Evolutionary conservation across 2,797 vertebrate genomes (phyloP).

Genomic region (Poecilia gillii): DNA sequence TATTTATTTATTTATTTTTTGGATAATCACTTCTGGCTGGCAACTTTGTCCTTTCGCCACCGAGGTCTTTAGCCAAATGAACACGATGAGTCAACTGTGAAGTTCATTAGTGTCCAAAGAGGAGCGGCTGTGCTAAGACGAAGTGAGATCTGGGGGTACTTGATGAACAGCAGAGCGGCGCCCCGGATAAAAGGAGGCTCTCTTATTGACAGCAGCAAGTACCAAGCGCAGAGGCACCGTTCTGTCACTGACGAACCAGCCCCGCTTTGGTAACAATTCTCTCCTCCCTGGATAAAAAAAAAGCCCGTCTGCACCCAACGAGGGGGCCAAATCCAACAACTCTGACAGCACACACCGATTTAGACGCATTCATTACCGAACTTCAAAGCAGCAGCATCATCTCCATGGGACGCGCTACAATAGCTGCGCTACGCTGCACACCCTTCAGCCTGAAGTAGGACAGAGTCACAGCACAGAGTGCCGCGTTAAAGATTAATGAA

Average conservation of each 20-base stretch:
- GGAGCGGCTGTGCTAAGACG: conserved; percentile 50
- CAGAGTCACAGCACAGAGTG: conserved; percentile 44
- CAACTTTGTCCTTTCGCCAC: conserved; percentile 34
- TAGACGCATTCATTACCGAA: conserved; percentile 47
- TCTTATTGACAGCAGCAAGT: conserved; percentile 34
- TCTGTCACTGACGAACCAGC: conserved; percentile 43
- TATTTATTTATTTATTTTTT: conserved; percentile 10
- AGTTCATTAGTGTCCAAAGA: conserved; percentile 73
- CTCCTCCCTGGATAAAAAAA: conserved; percentile 39
- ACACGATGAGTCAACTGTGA: conserved; percentile 59
- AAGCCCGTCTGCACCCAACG: conserved; percentile 28
- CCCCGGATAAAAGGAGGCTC: conserved; percentile 32
- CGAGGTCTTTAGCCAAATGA: conserved; percentile 40
- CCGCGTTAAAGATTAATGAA: conserved; percentile 75
- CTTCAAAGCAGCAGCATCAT: conserved; percentile 59
- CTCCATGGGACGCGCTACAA: conserved; percentile 45
- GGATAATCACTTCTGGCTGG: conserved; percentile 12
- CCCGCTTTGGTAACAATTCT: conserved; percentile 35
- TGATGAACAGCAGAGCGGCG: conserved; percentile 30
- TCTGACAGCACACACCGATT: conserved; percentile 36
- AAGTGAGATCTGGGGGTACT: conserved; percentile 49
- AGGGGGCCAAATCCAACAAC: conserved; percentile 30
- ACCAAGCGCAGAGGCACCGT: conserved; percentile 30
- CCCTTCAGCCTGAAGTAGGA: conserved; percentile 59
- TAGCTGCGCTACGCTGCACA: conserved; percentile 28